Evolutionary conservation across 2,113 vertebrate species (phyloP), one percentile per base, ranked within the genome.

Genomic region (Daubentonia madagascariensis): DNA sequence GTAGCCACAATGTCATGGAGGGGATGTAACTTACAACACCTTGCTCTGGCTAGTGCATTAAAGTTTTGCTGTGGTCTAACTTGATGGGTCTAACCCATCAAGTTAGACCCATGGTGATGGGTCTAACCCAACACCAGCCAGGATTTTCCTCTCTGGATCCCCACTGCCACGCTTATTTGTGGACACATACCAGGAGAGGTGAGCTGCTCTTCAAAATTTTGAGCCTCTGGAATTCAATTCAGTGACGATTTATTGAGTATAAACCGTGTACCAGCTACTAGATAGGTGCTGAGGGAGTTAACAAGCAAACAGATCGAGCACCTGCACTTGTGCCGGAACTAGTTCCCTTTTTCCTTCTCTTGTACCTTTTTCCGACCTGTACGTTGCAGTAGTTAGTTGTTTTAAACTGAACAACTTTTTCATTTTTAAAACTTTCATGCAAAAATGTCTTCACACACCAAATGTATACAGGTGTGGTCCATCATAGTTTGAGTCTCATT

Each of bases 141-240:
- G 63, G 32, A 25, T 65, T 48, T 35, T 45, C 54, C 30, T 95
- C 59, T 13, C 5, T 52, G 14, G 50, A 85, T 57, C 48, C 43
- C 25, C 40, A 59, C 45, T 65, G 68, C 54, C 17, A 2, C 45
- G 70, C 25, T 37, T 45, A 17, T 83, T 92, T 25, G 16, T 30
- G 50, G 48, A 67, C 18, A 11, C 12, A n/a, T 12, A n/a, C 0
- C 61, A 63, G 48, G 59, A 25, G 5, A 23, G 35, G 6, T 17
- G 32, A 45, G 45, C 23, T 95, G 40, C 25, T 85, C 40, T 67
- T 85, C 43, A 88, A 48, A 78, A 50, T 30, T 25, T 61, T 6
- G 28, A 92, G 52, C 86, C 61, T 94, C 75, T 96, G 72, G 28
- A 65, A 91, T 95, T 93, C n/a, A 80, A 9, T 45, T 87, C 30